phyloP scores from a whole-genome alignment of 2,113 vertebrate species.

The Lycaon pictus region DNA sequence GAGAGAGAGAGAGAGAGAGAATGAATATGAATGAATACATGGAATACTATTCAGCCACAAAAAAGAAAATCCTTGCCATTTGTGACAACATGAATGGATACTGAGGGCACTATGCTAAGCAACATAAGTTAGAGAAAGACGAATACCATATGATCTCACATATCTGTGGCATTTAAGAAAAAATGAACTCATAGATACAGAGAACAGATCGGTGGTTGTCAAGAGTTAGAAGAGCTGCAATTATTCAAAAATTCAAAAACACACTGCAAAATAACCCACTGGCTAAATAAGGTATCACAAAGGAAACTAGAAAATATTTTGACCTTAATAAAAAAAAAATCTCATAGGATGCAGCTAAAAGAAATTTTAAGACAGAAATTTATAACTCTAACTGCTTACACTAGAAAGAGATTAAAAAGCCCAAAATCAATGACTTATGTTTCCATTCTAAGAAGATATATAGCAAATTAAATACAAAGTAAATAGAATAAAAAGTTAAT shows the following conservation, averaged over 20 bases:
- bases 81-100: neutral
- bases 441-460: neutral
- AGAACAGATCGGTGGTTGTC: neutral
- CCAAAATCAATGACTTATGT: neutral
- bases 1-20: neutral
- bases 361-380: neutral
- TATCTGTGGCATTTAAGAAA: neutral
- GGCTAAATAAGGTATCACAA: neutral
- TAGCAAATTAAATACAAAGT: neutral
- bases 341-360: neutral
- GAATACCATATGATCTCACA: neutral
- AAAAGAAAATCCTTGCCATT: neutral
- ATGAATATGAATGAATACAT: neutral
- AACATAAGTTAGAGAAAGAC: neutral
- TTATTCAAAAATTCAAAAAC: neutral
- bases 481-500: neutral
- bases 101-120: neutral
- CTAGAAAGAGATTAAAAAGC: neutral
- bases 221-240: neutral
- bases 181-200: neutral
- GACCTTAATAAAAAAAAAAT: neutral
- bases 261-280: neutral
- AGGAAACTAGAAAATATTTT: neutral
- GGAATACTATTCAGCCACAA: neutral
- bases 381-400: neutral